Conservation (phyloP, 2,797 vertebrate species). For the Lutjanus argentimaculatus region DNA sequence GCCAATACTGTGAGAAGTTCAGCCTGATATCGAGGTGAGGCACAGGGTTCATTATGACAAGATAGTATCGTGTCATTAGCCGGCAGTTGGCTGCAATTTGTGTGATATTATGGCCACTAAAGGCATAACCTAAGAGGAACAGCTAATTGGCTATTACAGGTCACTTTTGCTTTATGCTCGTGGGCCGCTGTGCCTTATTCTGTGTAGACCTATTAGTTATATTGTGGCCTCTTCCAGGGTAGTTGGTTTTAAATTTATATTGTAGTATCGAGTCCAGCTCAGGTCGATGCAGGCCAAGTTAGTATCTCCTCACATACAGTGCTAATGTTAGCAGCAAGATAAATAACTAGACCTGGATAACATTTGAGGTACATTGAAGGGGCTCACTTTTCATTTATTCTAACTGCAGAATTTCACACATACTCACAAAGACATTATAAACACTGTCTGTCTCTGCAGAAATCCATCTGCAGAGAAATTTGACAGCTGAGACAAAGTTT, state of each 20-base stretch:
- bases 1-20: neutral
- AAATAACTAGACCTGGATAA: neutral
- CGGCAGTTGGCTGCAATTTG: slow-evolving; percentile 15
- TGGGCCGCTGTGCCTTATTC: neutral
- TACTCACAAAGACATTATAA: slow-evolving; percentile 11
- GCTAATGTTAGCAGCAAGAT: neutral
- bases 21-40: neutral
- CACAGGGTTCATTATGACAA: slow-evolving; percentile 10
- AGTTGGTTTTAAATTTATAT: neutral
- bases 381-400: neutral
- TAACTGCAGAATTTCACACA: slow-evolving; percentile 18
- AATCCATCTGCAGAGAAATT: slow-evolving; percentile 2
- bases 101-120: neutral
- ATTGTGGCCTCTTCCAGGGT: neutral
- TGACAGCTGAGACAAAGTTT: slow-evolving; percentile 20
- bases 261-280: neutral
- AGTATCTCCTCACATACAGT: neutral
- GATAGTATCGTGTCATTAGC: neutral
- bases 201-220: neutral
- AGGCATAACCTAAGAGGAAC: slow-evolving; percentile 7
- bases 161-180: neutral
- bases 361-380: neutral
- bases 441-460: slow-evolving; percentile 6
- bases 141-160: slow-evolving; percentile 10
- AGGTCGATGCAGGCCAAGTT: neutral